These are phyloP conservation scores for Perithous albicinctus DNA, from an alignment of 2,888 invertebrate genomes.

Conservation along the genomic window DNA sequence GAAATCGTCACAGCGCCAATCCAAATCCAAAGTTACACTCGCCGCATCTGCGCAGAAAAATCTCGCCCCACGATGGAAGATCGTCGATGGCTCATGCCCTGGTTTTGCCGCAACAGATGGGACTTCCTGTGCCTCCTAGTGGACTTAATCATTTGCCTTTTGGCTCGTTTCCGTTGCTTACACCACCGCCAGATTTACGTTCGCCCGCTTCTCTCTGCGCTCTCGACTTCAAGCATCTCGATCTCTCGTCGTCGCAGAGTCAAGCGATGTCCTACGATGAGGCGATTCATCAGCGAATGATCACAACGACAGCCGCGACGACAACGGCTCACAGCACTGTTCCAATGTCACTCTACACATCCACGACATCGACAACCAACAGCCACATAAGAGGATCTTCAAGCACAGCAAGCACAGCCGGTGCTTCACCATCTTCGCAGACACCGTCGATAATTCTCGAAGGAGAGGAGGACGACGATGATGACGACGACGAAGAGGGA, in stretches of 20 bases:
- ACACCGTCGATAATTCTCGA: constrained; percentile 77
- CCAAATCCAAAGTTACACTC: constrained; percentile 99
- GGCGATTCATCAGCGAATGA: constrained; percentile 87
- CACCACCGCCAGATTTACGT: constrained; percentile 89
- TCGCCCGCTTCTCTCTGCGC: constrained; percentile 86
- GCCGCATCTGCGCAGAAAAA: constrained; percentile 96
- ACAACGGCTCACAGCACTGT: constrained; percentile 86
- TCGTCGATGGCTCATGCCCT: constrained; percentile 94
- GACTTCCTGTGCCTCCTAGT: constrained; percentile 88
- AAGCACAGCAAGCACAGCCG: constrained; percentile 85
- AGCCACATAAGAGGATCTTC: constrained; percentile 83
- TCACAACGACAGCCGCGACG: constrained; percentile 84
- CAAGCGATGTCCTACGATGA: constrained; percentile 84
- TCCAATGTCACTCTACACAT: constrained; percentile 75
- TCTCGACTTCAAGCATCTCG: constrained; percentile 89
- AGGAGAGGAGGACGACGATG: constrained; percentile 84
- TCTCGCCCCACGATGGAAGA: constrained; percentile 96
- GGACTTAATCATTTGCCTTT: constrained; percentile 91
- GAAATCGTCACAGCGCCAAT: constrained; percentile 98
- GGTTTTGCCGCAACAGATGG: constrained; percentile 90
- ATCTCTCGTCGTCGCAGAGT: constrained; percentile 86
- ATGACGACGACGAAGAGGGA: constrained; percentile 89
- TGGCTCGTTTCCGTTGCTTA: constrained; percentile 91
- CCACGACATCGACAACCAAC: constrained; percentile 86
- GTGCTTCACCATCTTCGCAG: constrained; percentile 80